These are phyloP conservation scores for Clivina fossor DNA, from an alignment of 2,888 invertebrate species.

Conservation along the genomic window DNA sequence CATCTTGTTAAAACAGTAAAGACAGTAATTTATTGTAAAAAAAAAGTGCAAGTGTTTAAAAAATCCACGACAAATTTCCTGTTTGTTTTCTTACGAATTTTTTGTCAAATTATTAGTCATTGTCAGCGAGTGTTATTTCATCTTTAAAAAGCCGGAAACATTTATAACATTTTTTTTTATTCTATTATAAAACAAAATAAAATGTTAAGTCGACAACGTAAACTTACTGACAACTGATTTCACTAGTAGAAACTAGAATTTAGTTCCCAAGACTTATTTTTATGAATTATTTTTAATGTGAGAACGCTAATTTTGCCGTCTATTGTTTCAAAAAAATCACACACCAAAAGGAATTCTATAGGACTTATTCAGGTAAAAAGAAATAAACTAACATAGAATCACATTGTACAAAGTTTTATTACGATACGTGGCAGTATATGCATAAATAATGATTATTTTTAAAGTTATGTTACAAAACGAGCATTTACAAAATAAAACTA, in stretches of 20 bases:
- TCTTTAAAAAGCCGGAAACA: not conserved
- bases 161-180: conserved; percentile 1
- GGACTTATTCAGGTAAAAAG: too few species aligned
- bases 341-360: too few species aligned
- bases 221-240: not conserved
- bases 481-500: conserved; percentile 12
- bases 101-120: conserved; percentile 21
- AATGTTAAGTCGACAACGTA: not conserved
- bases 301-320: not conserved
- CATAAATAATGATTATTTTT: conserved; percentile 44
- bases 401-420: conserved; percentile 49
- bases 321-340: too few species aligned
- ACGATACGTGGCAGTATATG: conserved; percentile 47
- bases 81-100: too few species aligned
- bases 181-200: not conserved
- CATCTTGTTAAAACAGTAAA: too few species aligned
- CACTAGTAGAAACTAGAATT: not conserved
- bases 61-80: too few species aligned
- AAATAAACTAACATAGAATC: too few species aligned
- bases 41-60: too few species aligned
- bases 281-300: not conserved
- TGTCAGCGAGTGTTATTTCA: too few species aligned
- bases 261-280: not conserved
- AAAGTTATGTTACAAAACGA: conserved; percentile 16
- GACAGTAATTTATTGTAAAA: too few species aligned